These are phyloP conservation scores for Parascotia fuliginaria DNA, from an alignment of 2,888 invertebrate species.

Conservation along the genomic window DNA sequence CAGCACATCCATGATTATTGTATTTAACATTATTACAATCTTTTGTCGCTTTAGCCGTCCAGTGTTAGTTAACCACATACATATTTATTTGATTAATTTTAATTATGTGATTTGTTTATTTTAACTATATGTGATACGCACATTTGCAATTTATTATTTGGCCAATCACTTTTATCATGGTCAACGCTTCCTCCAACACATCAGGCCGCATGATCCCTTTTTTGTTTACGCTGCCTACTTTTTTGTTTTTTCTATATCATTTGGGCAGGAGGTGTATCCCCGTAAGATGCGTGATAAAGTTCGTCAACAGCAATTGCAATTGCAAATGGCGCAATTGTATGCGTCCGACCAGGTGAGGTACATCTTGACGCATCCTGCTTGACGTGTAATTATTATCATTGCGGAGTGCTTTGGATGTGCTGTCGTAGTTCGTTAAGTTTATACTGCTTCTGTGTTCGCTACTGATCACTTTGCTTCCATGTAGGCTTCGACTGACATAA, in stretches of 20 bases:
- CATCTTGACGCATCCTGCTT: conserved; percentile 79
- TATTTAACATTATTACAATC: conserved; percentile 54
- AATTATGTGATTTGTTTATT: conserved; percentile 57
- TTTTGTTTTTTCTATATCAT: conserved; percentile 85
- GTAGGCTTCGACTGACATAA: conserved; percentile 49
- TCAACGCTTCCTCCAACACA: conserved; percentile 68
- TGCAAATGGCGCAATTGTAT: conserved; percentile 86
- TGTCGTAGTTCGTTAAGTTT: conserved; percentile 70
- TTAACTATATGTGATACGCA: conserved; percentile 60
- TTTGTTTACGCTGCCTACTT: conserved; percentile 85
- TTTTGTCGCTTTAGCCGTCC: conserved; percentile 70
- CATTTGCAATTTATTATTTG: conserved; percentile 57
- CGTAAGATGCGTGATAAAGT: conserved; percentile 93
- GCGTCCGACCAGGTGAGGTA: conserved; percentile 84
- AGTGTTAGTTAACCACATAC: conserved; percentile 72
- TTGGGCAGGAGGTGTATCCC: conserved; percentile 91
- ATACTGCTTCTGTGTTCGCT: conserved; percentile 71
- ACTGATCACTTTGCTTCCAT: conserved; percentile 67
- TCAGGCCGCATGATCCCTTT: conserved; percentile 79
- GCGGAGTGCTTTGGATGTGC: conserved; percentile 83
- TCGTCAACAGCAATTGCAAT: conserved; percentile 88
- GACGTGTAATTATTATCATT: conserved; percentile 63
- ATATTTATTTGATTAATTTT: conserved; percentile 53
- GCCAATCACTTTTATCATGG: conserved; percentile 51
- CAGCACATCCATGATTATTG: conserved; percentile 80